These are phyloP conservation scores for Dastarcus helophoroides DNA, from an alignment of 2,888 invertebrate species.

Conservation along the genomic window DNA sequence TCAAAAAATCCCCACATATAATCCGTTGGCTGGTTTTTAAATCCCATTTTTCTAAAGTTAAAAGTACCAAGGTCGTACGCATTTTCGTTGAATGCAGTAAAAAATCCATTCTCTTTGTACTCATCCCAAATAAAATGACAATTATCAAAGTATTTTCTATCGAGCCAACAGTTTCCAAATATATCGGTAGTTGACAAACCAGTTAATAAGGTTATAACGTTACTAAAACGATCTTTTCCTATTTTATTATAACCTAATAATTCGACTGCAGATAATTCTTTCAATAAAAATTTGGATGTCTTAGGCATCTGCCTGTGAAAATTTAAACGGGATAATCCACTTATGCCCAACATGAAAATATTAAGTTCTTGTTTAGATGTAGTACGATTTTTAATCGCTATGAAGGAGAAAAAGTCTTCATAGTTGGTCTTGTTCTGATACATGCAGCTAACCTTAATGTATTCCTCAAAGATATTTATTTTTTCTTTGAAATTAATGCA, in stretches of 20 bases:
- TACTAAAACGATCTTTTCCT: slow-evolving; percentile 89
- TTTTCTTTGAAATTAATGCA: slow-evolving; percentile 42
- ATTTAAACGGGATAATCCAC: slow-evolving; percentile 76
- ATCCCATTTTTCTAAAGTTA: slow-evolving; percentile 68
- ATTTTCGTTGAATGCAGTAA: slow-evolving; percentile 77
- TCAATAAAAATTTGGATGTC: slow-evolving; percentile 51
- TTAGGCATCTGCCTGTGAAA: slow-evolving; percentile 74
- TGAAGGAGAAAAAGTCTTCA: slow-evolving; percentile 57
- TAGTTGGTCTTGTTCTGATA: slow-evolving; percentile 43
- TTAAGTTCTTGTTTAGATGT: slow-evolving; percentile 38
- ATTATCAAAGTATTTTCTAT: slow-evolving; percentile 53
- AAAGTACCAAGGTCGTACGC: slow-evolving; percentile 67
- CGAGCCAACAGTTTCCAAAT: slow-evolving; percentile 47
- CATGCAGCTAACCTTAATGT: slow-evolving; percentile 54
- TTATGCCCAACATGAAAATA: slow-evolving; percentile 71
- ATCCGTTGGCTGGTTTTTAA: slow-evolving; percentile 69
- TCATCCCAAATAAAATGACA: slow-evolving; percentile 80
- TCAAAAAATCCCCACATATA: slow-evolving; percentile 71
- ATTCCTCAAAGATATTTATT: slow-evolving; percentile 47
- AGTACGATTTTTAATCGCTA: slow-evolving; percentile 37
- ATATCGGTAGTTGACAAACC: slow-evolving; percentile 60
- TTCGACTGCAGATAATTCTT: slow-evolving; percentile 55
- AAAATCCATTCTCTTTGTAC: slow-evolving; percentile 58
- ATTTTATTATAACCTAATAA: slow-evolving; percentile 87
- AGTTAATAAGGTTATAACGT: slow-evolving; percentile 68